A percentile compares a stretch with the other conserved stretches of the same genome.
Conservation (phyloP, 1,140 invertebrate genomes). For the Stenopsyche tienmushanensis region DNA sequence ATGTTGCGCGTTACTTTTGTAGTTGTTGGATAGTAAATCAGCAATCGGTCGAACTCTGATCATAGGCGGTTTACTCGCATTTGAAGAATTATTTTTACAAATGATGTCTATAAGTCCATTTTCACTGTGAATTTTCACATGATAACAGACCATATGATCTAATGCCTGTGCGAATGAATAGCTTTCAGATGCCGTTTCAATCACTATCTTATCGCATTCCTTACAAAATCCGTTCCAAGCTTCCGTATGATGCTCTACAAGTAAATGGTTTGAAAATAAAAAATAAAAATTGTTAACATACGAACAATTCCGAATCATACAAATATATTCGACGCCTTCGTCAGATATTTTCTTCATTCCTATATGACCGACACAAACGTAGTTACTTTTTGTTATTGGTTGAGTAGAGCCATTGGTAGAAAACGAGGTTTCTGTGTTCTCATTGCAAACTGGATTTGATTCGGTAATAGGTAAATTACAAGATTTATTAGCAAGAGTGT, state of each 20-base stretch:
- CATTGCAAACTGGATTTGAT: too few relatives aligned
- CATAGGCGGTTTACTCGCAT: not conserved
- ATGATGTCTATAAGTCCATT: not conserved
- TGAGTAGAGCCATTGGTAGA: too few relatives aligned
- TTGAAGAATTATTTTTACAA: not conserved
- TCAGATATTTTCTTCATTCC: not conserved
- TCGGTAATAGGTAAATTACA: too few relatives aligned
- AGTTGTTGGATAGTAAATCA: constrained; percentile 7
- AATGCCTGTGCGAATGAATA: constrained; percentile 8
- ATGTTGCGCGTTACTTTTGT: constrained; percentile 31
- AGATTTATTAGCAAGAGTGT: too few relatives aligned
- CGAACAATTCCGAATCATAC: constrained; percentile 21
- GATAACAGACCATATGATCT: constrained; percentile 15
- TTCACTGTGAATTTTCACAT: constrained; percentile 17
- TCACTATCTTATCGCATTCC: constrained; percentile 13
- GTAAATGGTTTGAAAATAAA: constrained; percentile 21
- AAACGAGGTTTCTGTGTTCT: too few relatives aligned
- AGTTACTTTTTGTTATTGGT: too few relatives aligned
- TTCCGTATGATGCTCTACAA: constrained; percentile 13
- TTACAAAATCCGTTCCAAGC: constrained; percentile 35
- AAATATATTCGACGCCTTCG: constrained; percentile 10
- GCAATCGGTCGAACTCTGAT: constrained; percentile 25
- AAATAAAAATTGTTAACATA: constrained; percentile 15
- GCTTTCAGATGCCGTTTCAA: not conserved
- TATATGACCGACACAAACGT: constrained; percentile 19